These are phyloP conservation scores for Margaritifera margaritifera DNA, from an alignment of 2,888 invertebrate species.

Conservation along the genomic window DNA sequence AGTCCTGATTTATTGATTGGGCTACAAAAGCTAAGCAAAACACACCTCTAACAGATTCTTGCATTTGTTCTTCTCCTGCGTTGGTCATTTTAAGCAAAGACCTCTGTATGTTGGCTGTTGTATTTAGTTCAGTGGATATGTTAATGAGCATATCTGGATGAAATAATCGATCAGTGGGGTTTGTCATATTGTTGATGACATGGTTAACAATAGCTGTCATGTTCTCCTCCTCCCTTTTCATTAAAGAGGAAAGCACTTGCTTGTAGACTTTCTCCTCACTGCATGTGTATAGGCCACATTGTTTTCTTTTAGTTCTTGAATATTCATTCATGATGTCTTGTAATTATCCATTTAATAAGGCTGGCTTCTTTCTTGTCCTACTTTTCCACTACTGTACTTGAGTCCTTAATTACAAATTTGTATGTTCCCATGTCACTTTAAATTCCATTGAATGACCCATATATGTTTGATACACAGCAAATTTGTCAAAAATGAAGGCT, in stretches of 20 bases:
- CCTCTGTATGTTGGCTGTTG: neutral
- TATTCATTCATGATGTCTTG: neutral
- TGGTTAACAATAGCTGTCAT: neutral
- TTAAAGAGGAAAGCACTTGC: too few relatives aligned
- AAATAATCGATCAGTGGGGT: neutral
- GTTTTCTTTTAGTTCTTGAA: neutral
- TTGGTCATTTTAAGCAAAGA: neutral
- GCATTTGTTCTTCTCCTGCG: too few relatives aligned
- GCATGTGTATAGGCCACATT: neutral
- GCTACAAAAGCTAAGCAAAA: too few relatives aligned
- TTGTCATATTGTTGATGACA: neutral
- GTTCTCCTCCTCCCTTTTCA: too few relatives aligned
- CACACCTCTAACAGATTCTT: too few relatives aligned
- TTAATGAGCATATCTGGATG: neutral
- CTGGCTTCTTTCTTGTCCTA: too few relatives aligned
- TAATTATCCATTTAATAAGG: neutral
- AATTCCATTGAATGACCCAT: too few relatives aligned
- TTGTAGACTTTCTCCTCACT: too few relatives aligned
- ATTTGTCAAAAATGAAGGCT: neutral
- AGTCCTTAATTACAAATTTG: too few relatives aligned
- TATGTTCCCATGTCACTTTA: too few relatives aligned
- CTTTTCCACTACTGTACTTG: neutral
- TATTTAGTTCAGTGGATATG: neutral
- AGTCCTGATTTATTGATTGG: too few relatives aligned
- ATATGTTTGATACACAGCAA: neutral